Percentiles rank a stretch among this genome's conserved stretches.
These are phyloP conservation scores for Leucoraja erinaceus DNA, from an alignment of 2,113 vertebrate species.

Conservation along the genomic window DNA sequence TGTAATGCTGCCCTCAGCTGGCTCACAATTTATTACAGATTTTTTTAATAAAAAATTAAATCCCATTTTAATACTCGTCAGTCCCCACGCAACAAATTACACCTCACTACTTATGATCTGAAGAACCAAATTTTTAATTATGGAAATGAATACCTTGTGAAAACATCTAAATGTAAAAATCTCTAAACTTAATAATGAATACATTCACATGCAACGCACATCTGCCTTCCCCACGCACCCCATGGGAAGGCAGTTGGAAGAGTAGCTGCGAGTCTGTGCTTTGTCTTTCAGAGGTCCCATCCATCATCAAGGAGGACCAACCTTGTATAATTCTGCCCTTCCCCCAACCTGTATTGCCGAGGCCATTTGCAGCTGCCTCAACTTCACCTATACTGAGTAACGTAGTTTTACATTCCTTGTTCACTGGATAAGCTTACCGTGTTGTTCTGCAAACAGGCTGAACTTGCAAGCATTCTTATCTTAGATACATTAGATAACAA, in stretches of 20 bases:
- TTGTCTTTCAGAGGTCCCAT: not conserved
- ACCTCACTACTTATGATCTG: not conserved
- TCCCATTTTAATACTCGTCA: not conserved
- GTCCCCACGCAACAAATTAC: not conserved
- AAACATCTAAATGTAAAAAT: not conserved
- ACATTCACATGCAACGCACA: no score
- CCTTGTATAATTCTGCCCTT: not conserved
- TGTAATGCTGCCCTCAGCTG: slow-evolving; percentile 15
- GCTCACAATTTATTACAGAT: not conserved
- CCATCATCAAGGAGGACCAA: not conserved
- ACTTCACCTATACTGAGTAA: not conserved
- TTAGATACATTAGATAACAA: not conserved
- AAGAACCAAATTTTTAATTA: not conserved
- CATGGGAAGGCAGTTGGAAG: not conserved
- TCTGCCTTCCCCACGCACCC: no score
- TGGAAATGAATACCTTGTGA: not conserved
- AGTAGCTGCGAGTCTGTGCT: not conserved
- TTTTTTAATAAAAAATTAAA: not conserved
- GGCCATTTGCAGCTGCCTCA: not conserved
- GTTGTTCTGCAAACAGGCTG: not conserved
- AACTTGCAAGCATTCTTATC: not conserved
- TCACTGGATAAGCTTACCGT: not conserved
- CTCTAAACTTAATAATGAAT: not conserved
- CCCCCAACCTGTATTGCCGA: not conserved
- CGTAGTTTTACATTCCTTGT: no score